Conservation (phyloP, 2,113 vertebrate species). For the Brevimyrus niger region DNA sequence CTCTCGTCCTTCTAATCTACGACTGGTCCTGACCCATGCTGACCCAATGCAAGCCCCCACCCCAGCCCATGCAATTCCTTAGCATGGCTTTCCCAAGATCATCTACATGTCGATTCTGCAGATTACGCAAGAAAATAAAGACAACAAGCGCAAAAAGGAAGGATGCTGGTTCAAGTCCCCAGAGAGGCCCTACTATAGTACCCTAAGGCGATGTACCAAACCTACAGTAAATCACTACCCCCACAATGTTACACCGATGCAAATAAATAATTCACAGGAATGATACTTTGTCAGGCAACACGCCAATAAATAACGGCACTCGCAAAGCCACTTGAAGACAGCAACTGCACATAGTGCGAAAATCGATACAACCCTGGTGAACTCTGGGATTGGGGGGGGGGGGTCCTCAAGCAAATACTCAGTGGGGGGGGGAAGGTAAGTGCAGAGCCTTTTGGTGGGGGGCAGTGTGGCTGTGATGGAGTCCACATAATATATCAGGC, state of each 20-base stretch:
- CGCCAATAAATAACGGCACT: slow-evolving; percentile 3
- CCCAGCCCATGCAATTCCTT: neutral
- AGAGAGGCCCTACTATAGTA: neutral
- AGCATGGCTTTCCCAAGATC: neutral
- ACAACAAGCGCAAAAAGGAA: neutral
- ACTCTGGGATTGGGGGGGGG: neutral
- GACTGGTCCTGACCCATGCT: neutral
- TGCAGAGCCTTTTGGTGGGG: neutral
- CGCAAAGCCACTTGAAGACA: slow-evolving; percentile 23
- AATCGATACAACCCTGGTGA: neutral
- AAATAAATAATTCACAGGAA: slow-evolving; percentile 4
- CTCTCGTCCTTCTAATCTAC: neutral
- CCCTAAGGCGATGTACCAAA: neutral
- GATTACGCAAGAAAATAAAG: neutral
- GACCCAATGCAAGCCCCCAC: neutral
- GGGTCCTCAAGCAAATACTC: neutral
- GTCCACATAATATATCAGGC: neutral
- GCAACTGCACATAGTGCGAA: neutral
- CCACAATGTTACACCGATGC: neutral
- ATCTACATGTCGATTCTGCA: neutral
- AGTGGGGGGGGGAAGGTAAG: neutral
- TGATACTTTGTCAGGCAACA: neutral
- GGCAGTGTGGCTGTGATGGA: neutral
- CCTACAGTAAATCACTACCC: neutral
- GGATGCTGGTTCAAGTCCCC: neutral